Evolutionary conservation across 2,113 vertebrate genomes (phyloP), one percentile per base, ranked within the genome.

Genomic region (Cheirogaleus medius): DNA sequence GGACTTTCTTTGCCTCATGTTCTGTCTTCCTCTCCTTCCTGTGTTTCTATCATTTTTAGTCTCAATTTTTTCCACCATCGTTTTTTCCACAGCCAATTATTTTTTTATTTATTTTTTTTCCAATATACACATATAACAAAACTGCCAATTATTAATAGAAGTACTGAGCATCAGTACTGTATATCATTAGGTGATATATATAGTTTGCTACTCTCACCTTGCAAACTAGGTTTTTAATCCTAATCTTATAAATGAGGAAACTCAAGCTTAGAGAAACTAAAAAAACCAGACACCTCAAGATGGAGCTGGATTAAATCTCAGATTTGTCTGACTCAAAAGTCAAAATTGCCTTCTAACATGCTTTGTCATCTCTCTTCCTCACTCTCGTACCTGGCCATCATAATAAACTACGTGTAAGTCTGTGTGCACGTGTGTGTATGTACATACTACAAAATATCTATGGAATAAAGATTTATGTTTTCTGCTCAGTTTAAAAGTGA

Each of bases 401-500:
- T n/a, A 47, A 73, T 32, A 58, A 87, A 88, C 11, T 37, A 6
- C 1, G 8, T 42, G n/a, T 21, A 9, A 87, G 64, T 39, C 39
- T 71, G 8, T 37, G 23, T 37, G 11, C 54, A 87, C 21, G 7
- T 27, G 5, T 47, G 2, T 47, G 6, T 12, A 54, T n/a, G 12
- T 56, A 56, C 14, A 64, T 49, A 49, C 3, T 69, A 54, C 5
- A 42, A 52, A 58, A 20, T 58, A 54, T 68, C 78, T 58, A 14
- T 29, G 42, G 39, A 87, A 20, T 68, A 54, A 82, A 49, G 17
- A 21, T 47, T 73, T 18, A 44, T 68, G 29, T 54, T 89, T 85
- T 49, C 56, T 54, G 6, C 32, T 88, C 49, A 95, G 58, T 81
- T 92, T 64, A 56, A 93, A 91, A 91, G 93, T 29, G 8, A 91